Conservation (phyloP, 2,797 vertebrate species). For the Muscicapa comitata region DNA sequence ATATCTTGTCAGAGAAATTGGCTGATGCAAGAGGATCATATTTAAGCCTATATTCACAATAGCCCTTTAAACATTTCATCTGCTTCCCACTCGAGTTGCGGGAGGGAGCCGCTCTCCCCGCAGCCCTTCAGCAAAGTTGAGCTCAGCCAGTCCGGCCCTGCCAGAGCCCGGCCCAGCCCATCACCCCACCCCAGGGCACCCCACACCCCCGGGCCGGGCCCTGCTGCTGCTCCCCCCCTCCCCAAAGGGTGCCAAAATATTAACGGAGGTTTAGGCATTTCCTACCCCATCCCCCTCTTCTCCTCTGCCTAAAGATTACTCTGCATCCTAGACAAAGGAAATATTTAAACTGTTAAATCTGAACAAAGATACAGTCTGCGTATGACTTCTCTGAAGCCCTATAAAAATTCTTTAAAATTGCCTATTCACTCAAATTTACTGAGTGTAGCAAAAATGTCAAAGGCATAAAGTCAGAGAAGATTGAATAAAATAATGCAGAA, state of each 20-base stretch:
- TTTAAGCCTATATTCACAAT: constrained; percentile 42
- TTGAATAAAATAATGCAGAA: constrained; percentile 99
- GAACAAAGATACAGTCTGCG: constrained; percentile 96
- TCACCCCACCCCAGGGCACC: background rate
- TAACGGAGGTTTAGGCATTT: constrained; percentile 68
- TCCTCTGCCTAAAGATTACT: constrained; percentile 72
- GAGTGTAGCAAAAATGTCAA: constrained; percentile 99
- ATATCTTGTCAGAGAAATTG: constrained; percentile 40
- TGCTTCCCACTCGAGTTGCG: constrained; percentile 19
- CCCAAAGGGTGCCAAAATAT: constrained; percentile 56
- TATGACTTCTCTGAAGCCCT: constrained; percentile 92
- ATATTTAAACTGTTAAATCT: constrained; percentile 90
- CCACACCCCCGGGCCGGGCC: rapidly evolving
- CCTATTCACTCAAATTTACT: constrained; percentile 99
- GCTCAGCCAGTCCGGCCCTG: background rate
- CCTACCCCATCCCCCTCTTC: constrained; percentile 47
- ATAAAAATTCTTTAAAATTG: constrained; percentile 99
- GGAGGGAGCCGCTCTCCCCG: background rate
- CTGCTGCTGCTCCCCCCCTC: rapidly evolving
- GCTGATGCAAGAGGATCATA: constrained; percentile 27
- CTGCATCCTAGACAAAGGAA: constrained; percentile 82
- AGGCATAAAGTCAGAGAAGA: constrained; percentile 99
- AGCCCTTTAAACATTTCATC: constrained; percentile 25
- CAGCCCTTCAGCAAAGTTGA: constrained; percentile 15
- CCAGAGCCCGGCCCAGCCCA: background rate